Evolutionary conservation across 2,888 invertebrate species (phyloP).

Genomic region (Itoplectis maculator): DNA sequence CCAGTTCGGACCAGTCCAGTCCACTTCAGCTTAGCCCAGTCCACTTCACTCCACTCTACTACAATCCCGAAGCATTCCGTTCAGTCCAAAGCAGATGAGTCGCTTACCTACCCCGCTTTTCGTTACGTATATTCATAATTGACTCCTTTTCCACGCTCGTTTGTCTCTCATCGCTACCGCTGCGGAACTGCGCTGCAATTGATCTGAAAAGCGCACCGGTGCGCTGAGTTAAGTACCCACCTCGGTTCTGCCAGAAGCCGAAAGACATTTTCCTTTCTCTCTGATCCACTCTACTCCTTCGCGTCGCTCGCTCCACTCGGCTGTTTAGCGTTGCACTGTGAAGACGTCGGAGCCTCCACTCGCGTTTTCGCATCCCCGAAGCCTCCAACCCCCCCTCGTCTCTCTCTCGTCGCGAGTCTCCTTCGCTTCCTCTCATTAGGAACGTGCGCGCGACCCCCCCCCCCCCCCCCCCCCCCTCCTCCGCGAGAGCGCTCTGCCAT

Average conservation of each 20-base stretch:
- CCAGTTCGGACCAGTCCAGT: neutral
- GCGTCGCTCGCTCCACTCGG: slow-evolving; percentile 9
- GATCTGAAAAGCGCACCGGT: slow-evolving; percentile 31
- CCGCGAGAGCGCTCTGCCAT: slow-evolving; percentile 61
- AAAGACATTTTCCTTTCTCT: slow-evolving; percentile 24
- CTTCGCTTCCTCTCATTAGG: slow-evolving; percentile 46
- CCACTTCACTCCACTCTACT: too few relatives aligned
- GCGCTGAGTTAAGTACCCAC: slow-evolving; percentile 17
- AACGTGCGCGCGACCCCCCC: slow-evolving; percentile 5
- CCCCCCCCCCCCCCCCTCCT: too few relatives aligned
- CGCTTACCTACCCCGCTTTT: neutral
- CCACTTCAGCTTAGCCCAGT: too few relatives aligned
- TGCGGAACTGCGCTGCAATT: neutral
- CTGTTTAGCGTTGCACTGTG: slow-evolving; percentile 15
- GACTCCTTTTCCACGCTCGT: slow-evolving; percentile 35
- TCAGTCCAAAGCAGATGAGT: too few relatives aligned
- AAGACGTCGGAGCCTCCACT: neutral
- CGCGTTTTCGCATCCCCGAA: slow-evolving; percentile 31
- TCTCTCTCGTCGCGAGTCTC: neutral
- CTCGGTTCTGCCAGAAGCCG: neutral
- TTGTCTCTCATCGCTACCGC: slow-evolving; percentile 8
- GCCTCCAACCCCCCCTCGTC: too few relatives aligned
- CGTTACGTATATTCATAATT: slow-evolving; percentile 37
- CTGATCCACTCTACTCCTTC: slow-evolving; percentile 14
- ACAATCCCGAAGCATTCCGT: too few relatives aligned